Percentiles rank a stretch among this genome's conserved stretches.
These are phyloP conservation scores for Ceraclea dissimilis DNA, from an alignment of 2,888 invertebrate species.

Conservation along the genomic window DNA sequence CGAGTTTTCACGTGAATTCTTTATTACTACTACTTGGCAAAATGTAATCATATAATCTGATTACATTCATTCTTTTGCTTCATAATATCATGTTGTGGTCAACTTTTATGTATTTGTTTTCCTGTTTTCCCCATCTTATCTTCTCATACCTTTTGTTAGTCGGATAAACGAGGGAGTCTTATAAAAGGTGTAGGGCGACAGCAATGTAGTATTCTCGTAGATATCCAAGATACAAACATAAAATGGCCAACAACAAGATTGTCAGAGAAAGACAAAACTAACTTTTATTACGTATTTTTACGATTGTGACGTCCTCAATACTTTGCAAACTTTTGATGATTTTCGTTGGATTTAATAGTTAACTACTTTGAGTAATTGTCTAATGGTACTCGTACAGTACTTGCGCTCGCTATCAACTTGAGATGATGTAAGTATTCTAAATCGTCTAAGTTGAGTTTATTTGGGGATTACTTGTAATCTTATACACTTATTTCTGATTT, in stretches of 20 bases:
- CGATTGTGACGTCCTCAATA: background rate
- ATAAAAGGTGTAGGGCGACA: too few relatives aligned
- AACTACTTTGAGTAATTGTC: too few relatives aligned
- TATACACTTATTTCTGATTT: too few relatives aligned
- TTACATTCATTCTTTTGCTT: background rate
- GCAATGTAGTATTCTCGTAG: background rate
- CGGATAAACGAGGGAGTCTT: too few relatives aligned
- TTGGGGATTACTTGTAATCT: too few relatives aligned
- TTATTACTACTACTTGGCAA: background rate
- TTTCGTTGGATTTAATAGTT: background rate
- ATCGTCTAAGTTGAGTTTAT: too few relatives aligned
- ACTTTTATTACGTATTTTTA: background rate
- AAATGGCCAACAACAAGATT: background rate
- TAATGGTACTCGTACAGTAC: too few relatives aligned
- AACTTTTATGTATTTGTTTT: background rate
- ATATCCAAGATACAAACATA: background rate
- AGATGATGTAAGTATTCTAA: too few relatives aligned
- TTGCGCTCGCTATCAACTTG: too few relatives aligned
- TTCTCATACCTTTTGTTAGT: background rate
- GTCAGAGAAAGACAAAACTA: background rate
- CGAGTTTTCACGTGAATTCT: background rate
- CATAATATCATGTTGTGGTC: background rate
- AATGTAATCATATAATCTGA: background rate
- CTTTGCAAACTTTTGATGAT: background rate
- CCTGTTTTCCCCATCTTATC: background rate